These are phyloP conservation scores for Petaurus breviceps DNA, from an alignment of 2,113 vertebrate species.

Conservation along the genomic window DNA sequence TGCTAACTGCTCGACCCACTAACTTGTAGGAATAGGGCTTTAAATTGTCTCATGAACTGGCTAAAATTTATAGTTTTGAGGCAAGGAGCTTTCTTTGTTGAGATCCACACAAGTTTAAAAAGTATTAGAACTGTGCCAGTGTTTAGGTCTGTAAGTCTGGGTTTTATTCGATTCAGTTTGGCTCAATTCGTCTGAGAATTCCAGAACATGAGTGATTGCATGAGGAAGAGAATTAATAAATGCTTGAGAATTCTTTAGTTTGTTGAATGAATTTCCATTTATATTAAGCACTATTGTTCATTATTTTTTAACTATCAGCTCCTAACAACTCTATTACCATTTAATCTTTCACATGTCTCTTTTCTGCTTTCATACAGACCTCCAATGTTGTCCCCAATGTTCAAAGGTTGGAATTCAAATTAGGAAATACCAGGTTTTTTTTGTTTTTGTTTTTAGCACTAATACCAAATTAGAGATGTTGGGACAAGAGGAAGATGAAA, in stretches of 20 bases:
- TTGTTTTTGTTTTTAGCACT: too few relatives aligned
- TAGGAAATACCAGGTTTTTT: too few relatives aligned
- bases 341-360: neutral
- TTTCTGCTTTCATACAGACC: neutral
- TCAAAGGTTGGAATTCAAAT: too few relatives aligned
- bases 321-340: too few relatives aligned
- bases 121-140: neutral
- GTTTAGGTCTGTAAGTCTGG: neutral
- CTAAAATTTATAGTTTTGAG: neutral
- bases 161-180: neutral
- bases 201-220: neutral
- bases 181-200: neutral
- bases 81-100: neutral
- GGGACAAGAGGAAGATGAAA: too few relatives aligned
- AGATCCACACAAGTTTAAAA: neutral
- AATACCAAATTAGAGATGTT: too few relatives aligned
- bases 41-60: neutral
- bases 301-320: neutral
- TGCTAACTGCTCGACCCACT: neutral
- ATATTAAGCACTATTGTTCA: neutral
- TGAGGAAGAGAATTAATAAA: neutral
- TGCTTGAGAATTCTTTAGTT: neutral
- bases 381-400: too few relatives aligned
- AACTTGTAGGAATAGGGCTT: neutral
- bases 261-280: neutral